These are phyloP conservation scores for Acanthochromis polyacanthus DNA, from an alignment of 2,113 vertebrate genomes.

Conservation along the genomic window DNA sequence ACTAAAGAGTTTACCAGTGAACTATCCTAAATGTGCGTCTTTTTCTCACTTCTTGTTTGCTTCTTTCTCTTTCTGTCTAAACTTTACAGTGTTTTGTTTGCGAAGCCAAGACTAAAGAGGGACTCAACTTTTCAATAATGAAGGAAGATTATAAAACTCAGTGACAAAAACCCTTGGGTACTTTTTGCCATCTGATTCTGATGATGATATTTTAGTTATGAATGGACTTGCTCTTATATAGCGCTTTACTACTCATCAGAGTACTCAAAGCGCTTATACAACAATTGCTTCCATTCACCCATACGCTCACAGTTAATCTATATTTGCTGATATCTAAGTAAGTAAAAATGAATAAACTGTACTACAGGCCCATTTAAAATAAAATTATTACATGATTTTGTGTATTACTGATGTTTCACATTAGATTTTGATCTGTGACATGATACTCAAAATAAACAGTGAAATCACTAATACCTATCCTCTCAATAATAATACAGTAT, in stretches of 20 bases:
- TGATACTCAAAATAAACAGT: too few relatives aligned
- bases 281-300: too few relatives aligned
- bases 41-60: neutral
- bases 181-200: neutral
- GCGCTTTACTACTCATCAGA: too few relatives aligned
- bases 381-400: neutral
- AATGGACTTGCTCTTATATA: too few relatives aligned
- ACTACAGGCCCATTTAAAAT: neutral
- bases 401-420: neutral
- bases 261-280: too few relatives aligned
- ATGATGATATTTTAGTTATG: neutral
- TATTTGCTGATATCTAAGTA: neutral
- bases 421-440: too few relatives aligned
- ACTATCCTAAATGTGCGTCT: neutral
- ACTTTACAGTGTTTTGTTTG: neutral
- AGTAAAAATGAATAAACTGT: neutral
- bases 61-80: neutral
- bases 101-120: neutral
- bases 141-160: neutral
- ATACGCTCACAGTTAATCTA: too few relatives aligned
- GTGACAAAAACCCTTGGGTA: neutral
- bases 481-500: too few relatives aligned
- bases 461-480: too few relatives aligned
- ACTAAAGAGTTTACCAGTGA: neutral
- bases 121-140: neutral